Evolutionary conservation across 2,888 invertebrate species (phyloP).

Genomic region (Pecten maximus): DNA sequence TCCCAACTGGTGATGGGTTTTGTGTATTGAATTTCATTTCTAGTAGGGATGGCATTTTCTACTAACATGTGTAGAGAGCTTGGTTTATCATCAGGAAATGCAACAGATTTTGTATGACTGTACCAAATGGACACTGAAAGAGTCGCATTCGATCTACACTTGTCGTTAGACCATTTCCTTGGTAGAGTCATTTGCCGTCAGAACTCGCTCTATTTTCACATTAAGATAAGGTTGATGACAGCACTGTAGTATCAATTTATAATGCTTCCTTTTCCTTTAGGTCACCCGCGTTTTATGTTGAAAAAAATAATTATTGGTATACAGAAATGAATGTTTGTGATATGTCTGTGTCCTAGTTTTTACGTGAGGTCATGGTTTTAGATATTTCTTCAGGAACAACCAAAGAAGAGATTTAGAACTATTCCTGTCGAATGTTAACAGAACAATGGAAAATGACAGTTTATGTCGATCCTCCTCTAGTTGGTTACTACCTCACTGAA

Average conservation of each 20-base stretch:
- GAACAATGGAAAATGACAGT: no score
- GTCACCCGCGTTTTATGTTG: not conserved
- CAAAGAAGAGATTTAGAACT: no score
- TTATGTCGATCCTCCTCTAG: no score
- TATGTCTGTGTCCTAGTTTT: not conserved
- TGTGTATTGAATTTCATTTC: not conserved
- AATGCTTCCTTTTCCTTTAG: not conserved
- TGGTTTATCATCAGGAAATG: not conserved
- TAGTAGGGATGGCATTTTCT: not conserved
- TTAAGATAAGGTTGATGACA: conserved; percentile 5
- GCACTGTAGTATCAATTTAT: not conserved
- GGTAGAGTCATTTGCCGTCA: not conserved
- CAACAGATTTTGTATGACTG: not conserved
- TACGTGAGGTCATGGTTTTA: no score
- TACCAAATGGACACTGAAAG: not conserved
- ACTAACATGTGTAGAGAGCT: not conserved
- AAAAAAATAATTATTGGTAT: no score
- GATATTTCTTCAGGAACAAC: no score
- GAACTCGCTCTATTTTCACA: not conserved
- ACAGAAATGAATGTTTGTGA: no score
- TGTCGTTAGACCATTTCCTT: not conserved
- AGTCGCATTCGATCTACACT: not conserved
- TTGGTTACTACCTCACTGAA: no score
- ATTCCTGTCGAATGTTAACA: no score
- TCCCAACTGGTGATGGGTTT: not conserved